phyloP scores from a whole-genome alignment of 2,113 vertebrate genomes.

The Cettia cetti region DNA sequence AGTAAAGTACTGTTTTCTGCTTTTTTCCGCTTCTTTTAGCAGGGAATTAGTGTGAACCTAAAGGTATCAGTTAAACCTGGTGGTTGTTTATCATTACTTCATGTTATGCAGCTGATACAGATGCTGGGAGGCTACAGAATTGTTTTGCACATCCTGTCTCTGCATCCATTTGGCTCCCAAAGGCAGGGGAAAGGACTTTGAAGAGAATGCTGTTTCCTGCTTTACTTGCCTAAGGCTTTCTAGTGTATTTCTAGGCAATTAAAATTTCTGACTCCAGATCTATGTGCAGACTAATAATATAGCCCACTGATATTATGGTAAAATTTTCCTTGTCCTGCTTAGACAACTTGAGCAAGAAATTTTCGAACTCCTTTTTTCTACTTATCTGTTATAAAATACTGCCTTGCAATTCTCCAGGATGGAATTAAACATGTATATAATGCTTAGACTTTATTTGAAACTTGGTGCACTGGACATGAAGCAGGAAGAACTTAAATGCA shows the following conservation, averaged over 20 bases:
- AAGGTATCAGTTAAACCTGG: not conserved
- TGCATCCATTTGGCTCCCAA: not conserved
- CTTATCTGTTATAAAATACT: not conserved
- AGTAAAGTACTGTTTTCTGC: not conserved
- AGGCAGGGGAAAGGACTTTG: not conserved
- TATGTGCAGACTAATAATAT: not conserved
- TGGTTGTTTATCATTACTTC: not conserved
- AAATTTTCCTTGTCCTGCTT: not conserved
- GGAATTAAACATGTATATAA: not conserved
- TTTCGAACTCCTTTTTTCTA: not conserved
- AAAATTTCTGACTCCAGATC: not conserved
- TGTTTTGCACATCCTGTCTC: not conserved
- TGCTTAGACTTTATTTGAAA: not conserved
- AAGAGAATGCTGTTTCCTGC: not conserved
- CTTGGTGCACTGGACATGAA: not conserved
- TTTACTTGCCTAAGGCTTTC: not conserved
- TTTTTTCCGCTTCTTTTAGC: not conserved
- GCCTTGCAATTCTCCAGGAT: not conserved
- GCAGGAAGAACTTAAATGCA: not conserved
- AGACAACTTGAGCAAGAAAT: not conserved
- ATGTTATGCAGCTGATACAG: not conserved
- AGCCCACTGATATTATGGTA: not conserved
- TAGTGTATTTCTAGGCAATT: not conserved
- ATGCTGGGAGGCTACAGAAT: not conserved
- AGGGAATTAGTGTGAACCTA: not conserved